A percentile compares a stretch with the other conserved stretches of the same genome.
Conservation (phyloP, 1,140 invertebrate species). For the Drosophila tristis region DNA sequence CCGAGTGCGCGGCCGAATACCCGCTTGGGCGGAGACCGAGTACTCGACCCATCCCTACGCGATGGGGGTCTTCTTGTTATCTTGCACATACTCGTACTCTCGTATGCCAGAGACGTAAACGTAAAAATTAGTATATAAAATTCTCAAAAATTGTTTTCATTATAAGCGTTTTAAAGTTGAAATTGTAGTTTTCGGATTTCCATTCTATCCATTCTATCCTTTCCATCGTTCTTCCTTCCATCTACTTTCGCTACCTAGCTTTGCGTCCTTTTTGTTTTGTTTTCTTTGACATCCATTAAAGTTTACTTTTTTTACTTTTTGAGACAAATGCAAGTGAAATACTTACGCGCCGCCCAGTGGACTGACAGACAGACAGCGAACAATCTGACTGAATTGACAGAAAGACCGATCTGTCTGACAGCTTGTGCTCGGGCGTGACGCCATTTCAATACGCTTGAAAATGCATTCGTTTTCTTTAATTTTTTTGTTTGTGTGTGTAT, state of each 20-base stretch:
- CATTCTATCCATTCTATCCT: conserved; percentile 10
- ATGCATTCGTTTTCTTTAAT: conserved; percentile 65
- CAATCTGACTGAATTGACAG: conserved; percentile 1
- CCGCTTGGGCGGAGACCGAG: conserved; percentile 39
- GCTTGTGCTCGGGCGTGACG: conserved; percentile 36
- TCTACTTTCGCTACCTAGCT: conserved; percentile 1
- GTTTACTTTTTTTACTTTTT: conserved; percentile 50
- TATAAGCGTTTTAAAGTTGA: conserved; percentile 81
- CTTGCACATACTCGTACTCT: conserved; percentile 17
- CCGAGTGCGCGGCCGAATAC: conserved; percentile 57
- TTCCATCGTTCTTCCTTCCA: background rate
- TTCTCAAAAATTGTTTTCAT: conserved; percentile 79
- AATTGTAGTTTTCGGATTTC: conserved; percentile 76
- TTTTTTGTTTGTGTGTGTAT: conserved; percentile 1
- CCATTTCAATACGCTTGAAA: conserved; percentile 60
- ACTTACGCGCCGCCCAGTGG: conserved; percentile 47
- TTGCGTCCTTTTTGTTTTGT: conserved; percentile 17
- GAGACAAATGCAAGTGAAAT: conserved; percentile 76
- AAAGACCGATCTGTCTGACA: conserved; percentile 17
- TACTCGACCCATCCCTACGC: conserved; percentile 48
- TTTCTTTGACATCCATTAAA: conserved; percentile 54
- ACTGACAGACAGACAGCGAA: conserved; percentile 21
- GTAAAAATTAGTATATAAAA: conserved; percentile 74
- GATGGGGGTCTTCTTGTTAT: conserved; percentile 4
- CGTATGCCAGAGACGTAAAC: conserved; percentile 64